Percentiles rank a stretch among this genome's conserved stretches.
phyloP scores from a whole-genome alignment of 2,797 vertebrate genomes.

The Hirundo rustica region DNA sequence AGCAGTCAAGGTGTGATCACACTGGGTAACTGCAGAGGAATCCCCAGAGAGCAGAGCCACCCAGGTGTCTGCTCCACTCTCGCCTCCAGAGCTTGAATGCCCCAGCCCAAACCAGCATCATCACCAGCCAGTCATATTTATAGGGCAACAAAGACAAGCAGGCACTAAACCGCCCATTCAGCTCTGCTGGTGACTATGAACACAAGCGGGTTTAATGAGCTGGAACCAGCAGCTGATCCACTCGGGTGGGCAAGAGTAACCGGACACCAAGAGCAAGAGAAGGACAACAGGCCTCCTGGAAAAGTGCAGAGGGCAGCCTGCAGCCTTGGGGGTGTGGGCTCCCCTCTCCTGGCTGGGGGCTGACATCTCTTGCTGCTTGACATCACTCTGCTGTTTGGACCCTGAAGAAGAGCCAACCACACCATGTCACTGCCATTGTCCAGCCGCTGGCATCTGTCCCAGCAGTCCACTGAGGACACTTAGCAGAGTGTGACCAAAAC shows the following conservation, averaged over 20 bases:
- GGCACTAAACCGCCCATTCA: rapidly evolving
- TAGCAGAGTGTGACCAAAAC: slow-evolving; percentile 45
- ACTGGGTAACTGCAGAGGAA: rapidly evolving
- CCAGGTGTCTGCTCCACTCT: background rate
- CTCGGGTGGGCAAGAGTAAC: background rate
- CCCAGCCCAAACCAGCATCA: slow-evolving; percentile 16
- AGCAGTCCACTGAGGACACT: background rate
- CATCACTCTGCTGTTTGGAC: rapidly evolving
- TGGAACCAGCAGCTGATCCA: background rate
- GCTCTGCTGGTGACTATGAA: background rate
- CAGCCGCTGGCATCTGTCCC: background rate
- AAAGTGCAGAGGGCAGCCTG: background rate
- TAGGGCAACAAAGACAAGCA: slow-evolving; percentile 18
- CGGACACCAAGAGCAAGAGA: background rate
- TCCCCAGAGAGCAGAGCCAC: background rate
- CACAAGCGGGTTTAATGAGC: background rate
- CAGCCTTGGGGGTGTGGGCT: background rate
- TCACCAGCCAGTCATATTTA: background rate
- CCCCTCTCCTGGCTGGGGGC: background rate
- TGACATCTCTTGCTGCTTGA: background rate
- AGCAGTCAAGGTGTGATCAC: background rate
- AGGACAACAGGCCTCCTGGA: background rate
- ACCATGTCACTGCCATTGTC: rapidly evolving
- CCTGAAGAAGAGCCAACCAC: background rate
- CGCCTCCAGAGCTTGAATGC: background rate